phyloP scores from a whole-genome alignment of 2,113 vertebrate species.

The Crocuta crocuta region DNA sequence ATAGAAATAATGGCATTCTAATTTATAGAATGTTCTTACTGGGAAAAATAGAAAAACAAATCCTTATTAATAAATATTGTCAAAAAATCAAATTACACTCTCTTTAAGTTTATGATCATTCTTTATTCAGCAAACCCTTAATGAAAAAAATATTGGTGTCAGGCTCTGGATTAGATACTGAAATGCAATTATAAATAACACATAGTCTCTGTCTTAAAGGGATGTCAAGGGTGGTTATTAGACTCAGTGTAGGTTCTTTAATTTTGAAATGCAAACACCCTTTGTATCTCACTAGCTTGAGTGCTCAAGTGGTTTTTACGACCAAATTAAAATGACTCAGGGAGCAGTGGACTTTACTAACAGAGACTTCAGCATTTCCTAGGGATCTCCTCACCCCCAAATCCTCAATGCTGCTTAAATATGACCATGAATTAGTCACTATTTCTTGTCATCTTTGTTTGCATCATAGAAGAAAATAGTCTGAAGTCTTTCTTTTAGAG shows the following conservation, averaged over 20 bases:
- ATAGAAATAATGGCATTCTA: background rate
- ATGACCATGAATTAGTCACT: background rate
- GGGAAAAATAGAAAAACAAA: background rate
- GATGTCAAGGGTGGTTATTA: background rate
- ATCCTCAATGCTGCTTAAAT: background rate
- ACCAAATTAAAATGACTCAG: background rate
- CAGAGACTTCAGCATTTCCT: background rate
- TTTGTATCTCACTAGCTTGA: background rate
- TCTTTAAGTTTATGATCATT: background rate
- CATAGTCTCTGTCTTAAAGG: background rate
- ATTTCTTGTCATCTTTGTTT: background rate
- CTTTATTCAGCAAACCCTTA: background rate
- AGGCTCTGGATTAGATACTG: background rate
- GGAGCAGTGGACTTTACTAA: background rate
- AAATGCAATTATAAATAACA: background rate
- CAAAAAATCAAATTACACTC: background rate
- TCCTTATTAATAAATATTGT: background rate
- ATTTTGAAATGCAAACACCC: background rate
- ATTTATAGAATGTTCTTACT: background rate
- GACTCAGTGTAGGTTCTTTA: background rate
- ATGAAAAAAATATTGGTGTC: background rate
- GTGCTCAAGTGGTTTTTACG: background rate
- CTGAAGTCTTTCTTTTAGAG: background rate
- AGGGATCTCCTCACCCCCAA: background rate
- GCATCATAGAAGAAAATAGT: background rate